A percentile compares a stretch with the other conserved stretches of the same genome.
phyloP scores from a whole-genome alignment of 2,113 vertebrate genomes.

The Hyperopisus bebe region DNA sequence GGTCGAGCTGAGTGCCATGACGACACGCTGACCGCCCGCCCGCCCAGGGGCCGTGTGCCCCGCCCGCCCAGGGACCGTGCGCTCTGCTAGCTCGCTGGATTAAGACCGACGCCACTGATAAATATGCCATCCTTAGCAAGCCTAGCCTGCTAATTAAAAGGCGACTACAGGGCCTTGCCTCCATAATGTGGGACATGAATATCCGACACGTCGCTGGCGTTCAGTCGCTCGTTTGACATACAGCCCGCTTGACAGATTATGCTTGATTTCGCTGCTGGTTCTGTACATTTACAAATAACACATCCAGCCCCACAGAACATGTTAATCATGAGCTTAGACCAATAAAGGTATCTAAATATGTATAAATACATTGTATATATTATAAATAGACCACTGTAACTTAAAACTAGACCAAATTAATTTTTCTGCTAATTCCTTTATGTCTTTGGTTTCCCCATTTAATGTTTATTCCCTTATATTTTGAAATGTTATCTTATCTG shows the following conservation, averaged over 20 bases:
- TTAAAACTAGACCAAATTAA: neutral
- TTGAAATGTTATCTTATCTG: neutral
- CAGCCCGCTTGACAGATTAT: neutral
- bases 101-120: neutral
- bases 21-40: neutral
- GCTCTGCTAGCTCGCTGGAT: neutral
- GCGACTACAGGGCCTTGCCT: neutral
- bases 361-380: neutral
- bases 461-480: neutral
- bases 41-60: neutral
- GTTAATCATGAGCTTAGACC: neutral
- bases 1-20: neutral
- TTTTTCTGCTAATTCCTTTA: neutral
- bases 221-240: neutral
- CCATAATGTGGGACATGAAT: neutral
- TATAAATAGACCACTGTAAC: neutral
- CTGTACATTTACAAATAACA: neutral
- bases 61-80: neutral
- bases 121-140: neutral
- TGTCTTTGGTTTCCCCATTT: neutral
- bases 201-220: neutral
- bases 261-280: neutral
- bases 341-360: neutral
- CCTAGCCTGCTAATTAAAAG: neutral
- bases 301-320: neutral